Evolutionary conservation across 2,113 vertebrate species (phyloP), one percentile per base, ranked within the genome.

Genomic region (Apeltes quadracus): DNA sequence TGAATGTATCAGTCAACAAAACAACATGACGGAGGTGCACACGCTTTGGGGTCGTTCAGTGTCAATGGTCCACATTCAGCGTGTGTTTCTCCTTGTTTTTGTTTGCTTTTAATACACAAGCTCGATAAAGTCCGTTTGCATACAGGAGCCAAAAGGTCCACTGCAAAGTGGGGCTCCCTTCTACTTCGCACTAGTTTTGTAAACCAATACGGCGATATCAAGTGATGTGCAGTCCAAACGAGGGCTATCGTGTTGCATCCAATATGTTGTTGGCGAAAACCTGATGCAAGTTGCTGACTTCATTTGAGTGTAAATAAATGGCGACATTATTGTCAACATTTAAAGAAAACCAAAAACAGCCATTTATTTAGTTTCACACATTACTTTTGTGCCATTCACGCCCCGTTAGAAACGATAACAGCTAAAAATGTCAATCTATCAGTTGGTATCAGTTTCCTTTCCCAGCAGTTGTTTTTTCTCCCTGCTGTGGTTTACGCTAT

Each of bases 351-450:
- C 41, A 46, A 46, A 20, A 46, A 68, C 69, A 70, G 16, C 20
- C 63, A 38, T 62, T 72, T 78, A 13, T 76, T 55, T 18, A 63
- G 67, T 54, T 73, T 62, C 70, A 43, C 69, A 23, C 64, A 88
- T 88, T 89, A 84, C 85, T 81, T 81, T 55, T 81, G 58, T 73
- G 87, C 81, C 83, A 76, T 88, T 86, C 39, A 3, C 51, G 56
- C 61, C 43, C 74, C 64, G 83, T 82, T 59, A 43, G 68, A 77
- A 78, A 79, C 78, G 78, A 90, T 86, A 83, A 85, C 73, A 69
- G 72, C 76, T 77, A 83, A 84, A 84, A 87, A 74, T 83, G 79
- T 73, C 75, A 70, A 32, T 72, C 78, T 66, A 54, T 25, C 25
- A 80, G 44, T 61, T 56, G 59, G 81, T 78, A 46, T 75, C 56